Evolutionary conservation across 2,113 vertebrate genomes (phyloP).

Genomic region (Charadrius vociferus): DNA sequence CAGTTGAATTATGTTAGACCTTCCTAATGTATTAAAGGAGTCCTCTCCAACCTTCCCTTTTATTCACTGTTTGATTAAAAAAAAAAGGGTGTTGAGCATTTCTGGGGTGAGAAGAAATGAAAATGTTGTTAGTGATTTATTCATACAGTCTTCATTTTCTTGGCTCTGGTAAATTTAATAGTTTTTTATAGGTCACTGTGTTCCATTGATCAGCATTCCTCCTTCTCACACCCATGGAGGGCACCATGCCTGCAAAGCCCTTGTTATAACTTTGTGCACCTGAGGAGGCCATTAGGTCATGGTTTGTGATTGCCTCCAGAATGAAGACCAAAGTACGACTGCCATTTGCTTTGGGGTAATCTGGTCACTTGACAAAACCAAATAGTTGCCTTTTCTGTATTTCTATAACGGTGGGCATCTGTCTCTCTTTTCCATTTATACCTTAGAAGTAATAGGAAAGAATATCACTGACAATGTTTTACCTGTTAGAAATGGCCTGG

Average conservation of each 20-base stretch:
- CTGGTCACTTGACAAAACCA: not conserved
- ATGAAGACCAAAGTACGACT: not conserved
- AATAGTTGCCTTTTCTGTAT: not conserved
- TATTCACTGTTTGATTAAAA: not conserved
- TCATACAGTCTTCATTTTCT: not conserved
- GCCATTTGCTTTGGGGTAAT: not conserved
- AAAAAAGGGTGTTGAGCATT: not conserved
- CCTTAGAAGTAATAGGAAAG: not conserved
- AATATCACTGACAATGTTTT: not conserved
- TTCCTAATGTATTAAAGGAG: not conserved
- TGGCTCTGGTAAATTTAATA: not conserved
- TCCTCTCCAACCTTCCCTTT: not conserved
- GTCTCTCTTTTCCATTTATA: not conserved
- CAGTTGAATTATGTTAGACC: not conserved
- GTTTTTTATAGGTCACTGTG: not conserved
- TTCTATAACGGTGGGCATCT: not conserved
- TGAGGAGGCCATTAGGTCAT: not conserved
- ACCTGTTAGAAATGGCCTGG: not conserved
- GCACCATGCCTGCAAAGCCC: accelerated
- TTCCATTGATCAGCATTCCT: not conserved
- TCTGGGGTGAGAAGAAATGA: not conserved
- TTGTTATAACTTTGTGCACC: not conserved
- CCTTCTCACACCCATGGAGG: not conserved
- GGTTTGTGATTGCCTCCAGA: not conserved
- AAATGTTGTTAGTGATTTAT: not conserved